Evolutionary conservation across 53 echinoderm and acorn worm genomes (phyloP).

Genomic region (Antedon mediterranea): DNA sequence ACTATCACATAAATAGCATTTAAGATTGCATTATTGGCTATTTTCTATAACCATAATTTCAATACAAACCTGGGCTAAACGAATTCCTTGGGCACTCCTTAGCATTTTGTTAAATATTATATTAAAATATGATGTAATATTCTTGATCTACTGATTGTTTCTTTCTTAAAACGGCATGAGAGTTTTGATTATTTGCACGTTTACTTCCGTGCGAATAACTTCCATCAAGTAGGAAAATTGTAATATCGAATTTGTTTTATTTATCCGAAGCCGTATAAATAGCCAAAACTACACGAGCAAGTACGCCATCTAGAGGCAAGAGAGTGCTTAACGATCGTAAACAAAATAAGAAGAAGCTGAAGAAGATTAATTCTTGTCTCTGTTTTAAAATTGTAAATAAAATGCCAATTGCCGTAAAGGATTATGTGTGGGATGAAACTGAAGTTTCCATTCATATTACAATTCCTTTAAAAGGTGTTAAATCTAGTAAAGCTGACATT

Average conservation of each 20-base stretch:
- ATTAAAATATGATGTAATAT: too few relatives aligned
- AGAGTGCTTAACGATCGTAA: background rate
- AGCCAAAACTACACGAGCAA: background rate
- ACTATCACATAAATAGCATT: too few relatives aligned
- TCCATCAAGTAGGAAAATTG: too few relatives aligned
- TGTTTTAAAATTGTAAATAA: background rate
- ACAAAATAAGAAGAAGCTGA: too few relatives aligned
- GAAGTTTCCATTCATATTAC: conserved; percentile 57
- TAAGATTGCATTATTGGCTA: background rate
- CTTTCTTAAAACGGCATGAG: too few relatives aligned
- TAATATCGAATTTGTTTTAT: too few relatives aligned
- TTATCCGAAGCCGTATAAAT: too few relatives aligned
- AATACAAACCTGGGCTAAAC: background rate
- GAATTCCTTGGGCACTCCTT: background rate
- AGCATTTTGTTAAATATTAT: background rate
- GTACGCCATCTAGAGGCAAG: background rate
- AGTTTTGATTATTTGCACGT: too few relatives aligned
- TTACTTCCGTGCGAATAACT: too few relatives aligned
- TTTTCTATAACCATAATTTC: too few relatives aligned
- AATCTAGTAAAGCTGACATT: conserved; percentile 77
- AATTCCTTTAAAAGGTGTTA: conserved; percentile 90
- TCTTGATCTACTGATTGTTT: too few relatives aligned
- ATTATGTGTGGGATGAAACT: conserved; percentile 86
- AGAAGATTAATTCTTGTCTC: background rate
- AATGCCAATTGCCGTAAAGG: conserved; percentile 86